phyloP scores from a whole-genome alignment of 1,140 invertebrate genomes.

The Macrobrachium nipponense region DNA sequence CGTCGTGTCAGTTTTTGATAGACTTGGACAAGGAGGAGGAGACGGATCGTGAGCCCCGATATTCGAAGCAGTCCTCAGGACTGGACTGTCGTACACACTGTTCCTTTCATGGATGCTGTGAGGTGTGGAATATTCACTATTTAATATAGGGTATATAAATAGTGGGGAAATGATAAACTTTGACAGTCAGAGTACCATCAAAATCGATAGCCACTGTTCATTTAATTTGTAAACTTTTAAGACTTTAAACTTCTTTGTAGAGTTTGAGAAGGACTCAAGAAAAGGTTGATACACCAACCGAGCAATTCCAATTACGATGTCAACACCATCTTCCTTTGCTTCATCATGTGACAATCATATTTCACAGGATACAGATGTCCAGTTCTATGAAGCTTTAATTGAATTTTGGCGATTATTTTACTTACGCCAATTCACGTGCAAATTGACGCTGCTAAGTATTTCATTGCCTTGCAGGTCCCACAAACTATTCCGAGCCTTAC shows the following conservation, averaged over 20 bases:
- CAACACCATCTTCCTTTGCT: no score
- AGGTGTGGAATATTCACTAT: slow-evolving; percentile 21
- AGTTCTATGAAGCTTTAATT: background rate
- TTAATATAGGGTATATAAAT: no score
- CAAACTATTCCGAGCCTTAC: slow-evolving; percentile 84
- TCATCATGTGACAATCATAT: no score
- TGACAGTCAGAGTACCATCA: no score
- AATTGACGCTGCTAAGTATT: background rate
- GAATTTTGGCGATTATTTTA: background rate
- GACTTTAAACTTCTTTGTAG: no score
- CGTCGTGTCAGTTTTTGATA: slow-evolving; percentile 7
- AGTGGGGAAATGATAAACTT: no score
- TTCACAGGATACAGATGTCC: background rate
- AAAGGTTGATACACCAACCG: no score
- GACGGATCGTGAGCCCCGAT: slow-evolving; percentile 82
- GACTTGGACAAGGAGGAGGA: slow-evolving; percentile 79
- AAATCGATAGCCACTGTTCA: no score
- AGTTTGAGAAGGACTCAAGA: no score
- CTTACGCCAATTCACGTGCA: no score
- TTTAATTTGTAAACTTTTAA: no score
- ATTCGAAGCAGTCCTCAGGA: slow-evolving; percentile 77
- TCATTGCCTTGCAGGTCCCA: slow-evolving; percentile 75
- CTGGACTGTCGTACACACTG: slow-evolving; percentile 81
- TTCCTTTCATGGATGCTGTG: slow-evolving; percentile 82
- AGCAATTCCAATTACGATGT: no score